Evolutionary conservation across 2,797 vertebrate species (phyloP), one percentile per base, ranked within the genome.

Genomic region (Allobates femoralis): DNA sequence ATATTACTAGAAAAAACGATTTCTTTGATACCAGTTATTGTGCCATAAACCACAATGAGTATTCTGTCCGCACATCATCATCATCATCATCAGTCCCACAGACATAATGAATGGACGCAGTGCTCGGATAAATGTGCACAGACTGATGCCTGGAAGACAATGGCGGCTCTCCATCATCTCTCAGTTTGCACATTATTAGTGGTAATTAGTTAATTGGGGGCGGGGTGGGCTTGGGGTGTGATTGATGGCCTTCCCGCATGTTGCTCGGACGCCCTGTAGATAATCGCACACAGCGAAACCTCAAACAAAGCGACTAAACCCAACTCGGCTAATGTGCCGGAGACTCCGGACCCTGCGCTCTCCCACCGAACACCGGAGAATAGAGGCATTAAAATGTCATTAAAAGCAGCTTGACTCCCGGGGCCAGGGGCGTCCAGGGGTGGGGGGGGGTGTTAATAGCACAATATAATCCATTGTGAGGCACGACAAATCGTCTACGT

Each of bases 331-430:
- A 73, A 21, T 84, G 73, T 69, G 81, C 62, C 50, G 6, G 73
- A 75, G n/a, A 11, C 83, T 88, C 79, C 67, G 77, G 82, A 86
- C 82, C 88, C 89, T 85, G 87, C 55, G 77, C 83, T 67, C 73
- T n/a, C 86, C 88, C 58, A 87, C 86, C 73, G 77, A 88, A 85
- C 87, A 88, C 67, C 28, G 67, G 85, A 86, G 81, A 56, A 41
- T 86, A 87, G 83, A 88, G 71, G 76, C 86, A 87, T 90, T 90
- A 85, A 91, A 90, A 89, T 86, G 83, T 58, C 81, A 88, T 90
- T 89, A 89, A 88, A 79, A 90, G 81, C 88, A 87, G 85, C 53
- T 82, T 85, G 87, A 34, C 28, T 5, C 26, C 46, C 19, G 30
- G 12, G 41, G 28, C 30, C n/a, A 64, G 53, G 15, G 56, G 69